phyloP scores from a whole-genome alignment of 1,140 invertebrate species.

The Saxidomus purpurata region DNA sequence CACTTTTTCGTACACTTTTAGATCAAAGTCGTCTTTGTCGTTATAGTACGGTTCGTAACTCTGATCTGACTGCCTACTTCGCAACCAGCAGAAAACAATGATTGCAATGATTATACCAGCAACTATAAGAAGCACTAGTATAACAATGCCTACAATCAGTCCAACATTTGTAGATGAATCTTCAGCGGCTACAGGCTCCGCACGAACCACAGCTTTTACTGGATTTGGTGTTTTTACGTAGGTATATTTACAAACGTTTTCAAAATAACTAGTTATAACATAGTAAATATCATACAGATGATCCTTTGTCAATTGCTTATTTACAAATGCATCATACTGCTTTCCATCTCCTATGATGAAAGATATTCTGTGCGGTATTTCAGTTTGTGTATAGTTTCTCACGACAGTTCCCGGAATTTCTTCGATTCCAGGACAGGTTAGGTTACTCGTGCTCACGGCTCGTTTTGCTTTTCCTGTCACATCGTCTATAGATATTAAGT shows the following conservation, averaged over 20 bases:
- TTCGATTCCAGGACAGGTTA: slow-evolving; percentile 28
- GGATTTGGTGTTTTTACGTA: slow-evolving; percentile 69
- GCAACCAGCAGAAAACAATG: slow-evolving; percentile 68
- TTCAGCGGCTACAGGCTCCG: neutral
- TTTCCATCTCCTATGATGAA: slow-evolving; percentile 78
- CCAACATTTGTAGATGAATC: slow-evolving; percentile 49
- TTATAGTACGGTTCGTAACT: slow-evolving; percentile 68
- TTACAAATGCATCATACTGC: slow-evolving; percentile 71
- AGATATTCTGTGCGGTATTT: slow-evolving; percentile 61
- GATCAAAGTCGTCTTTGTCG: slow-evolving; percentile 59
- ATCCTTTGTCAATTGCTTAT: slow-evolving; percentile 71
- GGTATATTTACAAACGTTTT: slow-evolving; percentile 75
- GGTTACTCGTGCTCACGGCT: slow-evolving; percentile 50
- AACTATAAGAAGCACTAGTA: slow-evolving; percentile 75
- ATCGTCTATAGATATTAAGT: slow-evolving; percentile 74
- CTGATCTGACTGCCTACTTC: slow-evolving; percentile 59
- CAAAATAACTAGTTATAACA: slow-evolving; percentile 76
- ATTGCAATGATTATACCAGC: slow-evolving; percentile 73
- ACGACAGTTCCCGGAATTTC: slow-evolving; percentile 71
- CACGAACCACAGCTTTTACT: slow-evolving; percentile 49
- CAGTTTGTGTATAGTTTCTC: slow-evolving; percentile 68
- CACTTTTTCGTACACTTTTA: slow-evolving; percentile 31
- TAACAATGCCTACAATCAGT: slow-evolving; percentile 72
- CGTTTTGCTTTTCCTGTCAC: slow-evolving; percentile 37
- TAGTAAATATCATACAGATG: slow-evolving; percentile 79